phyloP scores from a whole-genome alignment of 2,113 vertebrate genomes.

The Chlamydotis undulata region DNA sequence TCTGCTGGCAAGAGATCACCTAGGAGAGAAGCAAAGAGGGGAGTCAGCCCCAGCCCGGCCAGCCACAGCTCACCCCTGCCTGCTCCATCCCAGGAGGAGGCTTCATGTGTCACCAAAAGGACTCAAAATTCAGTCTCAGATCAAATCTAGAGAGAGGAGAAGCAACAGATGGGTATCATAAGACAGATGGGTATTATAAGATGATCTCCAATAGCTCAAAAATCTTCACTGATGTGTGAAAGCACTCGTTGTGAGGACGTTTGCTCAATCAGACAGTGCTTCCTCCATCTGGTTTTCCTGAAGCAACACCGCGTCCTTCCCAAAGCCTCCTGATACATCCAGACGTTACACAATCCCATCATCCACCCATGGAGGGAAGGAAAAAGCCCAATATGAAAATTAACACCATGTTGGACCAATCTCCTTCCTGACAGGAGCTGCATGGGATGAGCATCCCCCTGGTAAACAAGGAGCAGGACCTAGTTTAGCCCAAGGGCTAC shows the following conservation, averaged over 20 bases:
- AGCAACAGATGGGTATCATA: neutral
- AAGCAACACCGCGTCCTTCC: neutral
- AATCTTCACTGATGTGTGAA: neutral
- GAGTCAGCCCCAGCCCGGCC: neutral
- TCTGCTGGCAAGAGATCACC: constrained; percentile 95
- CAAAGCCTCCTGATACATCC: neutral
- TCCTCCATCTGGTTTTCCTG: neutral
- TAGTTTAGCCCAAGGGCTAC: neutral
- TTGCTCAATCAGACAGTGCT: neutral
- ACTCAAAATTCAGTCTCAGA: neutral
- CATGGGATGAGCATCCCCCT: neutral
- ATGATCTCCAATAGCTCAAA: neutral
- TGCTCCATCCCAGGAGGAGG: neutral
- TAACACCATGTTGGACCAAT: neutral
- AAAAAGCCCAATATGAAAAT: neutral
- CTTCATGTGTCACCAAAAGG: neutral
- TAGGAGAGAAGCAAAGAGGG: constrained; percentile 22
- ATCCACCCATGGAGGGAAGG: neutral
- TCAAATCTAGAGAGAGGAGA: neutral
- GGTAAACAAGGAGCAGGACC: neutral
- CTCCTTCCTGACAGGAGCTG: neutral
- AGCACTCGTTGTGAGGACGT: neutral
- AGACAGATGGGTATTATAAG: neutral
- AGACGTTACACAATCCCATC: neutral
- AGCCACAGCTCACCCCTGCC: neutral